phyloP scores from a whole-genome alignment of 2,113 vertebrate species.

The Eubucco bourcierii region DNA sequence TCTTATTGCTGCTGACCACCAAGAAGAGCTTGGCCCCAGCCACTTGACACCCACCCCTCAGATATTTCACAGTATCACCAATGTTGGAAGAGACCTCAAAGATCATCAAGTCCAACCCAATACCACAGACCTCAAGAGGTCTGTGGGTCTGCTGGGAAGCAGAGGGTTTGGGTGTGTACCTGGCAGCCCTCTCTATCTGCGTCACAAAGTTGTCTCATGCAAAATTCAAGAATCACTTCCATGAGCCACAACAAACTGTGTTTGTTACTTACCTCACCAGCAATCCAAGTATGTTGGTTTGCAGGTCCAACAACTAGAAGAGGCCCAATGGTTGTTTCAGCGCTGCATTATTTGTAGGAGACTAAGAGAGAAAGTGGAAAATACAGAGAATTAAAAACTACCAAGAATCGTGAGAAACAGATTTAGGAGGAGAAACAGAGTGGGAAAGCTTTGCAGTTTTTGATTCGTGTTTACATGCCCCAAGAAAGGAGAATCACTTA shows the following conservation, averaged over 20 bases:
- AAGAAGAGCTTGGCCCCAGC: too few relatives aligned
- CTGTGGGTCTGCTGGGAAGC: not conserved
- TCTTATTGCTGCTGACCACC: too few relatives aligned
- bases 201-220: not conserved
- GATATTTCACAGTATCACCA: too few relatives aligned
- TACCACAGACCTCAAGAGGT: too few relatives aligned
- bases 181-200: not conserved
- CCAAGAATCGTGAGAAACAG: not conserved
- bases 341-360: not conserved
- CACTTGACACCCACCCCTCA: too few relatives aligned
- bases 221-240: constrained; percentile 2
- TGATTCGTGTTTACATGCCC: not conserved
- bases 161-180: not conserved
- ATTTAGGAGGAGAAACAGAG: not conserved
- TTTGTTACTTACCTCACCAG: not conserved
- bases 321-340: not conserved
- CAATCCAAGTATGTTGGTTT: not conserved
- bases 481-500: not conserved
- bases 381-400: not conserved
- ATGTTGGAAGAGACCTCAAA: too few relatives aligned
- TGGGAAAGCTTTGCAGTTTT: not conserved
- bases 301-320: not conserved
- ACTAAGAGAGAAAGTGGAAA: not conserved
- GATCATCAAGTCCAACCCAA: too few relatives aligned
- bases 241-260: not conserved